phyloP scores from a whole-genome alignment of 1,140 invertebrate genomes.

The Anastrepha ludens region DNA sequence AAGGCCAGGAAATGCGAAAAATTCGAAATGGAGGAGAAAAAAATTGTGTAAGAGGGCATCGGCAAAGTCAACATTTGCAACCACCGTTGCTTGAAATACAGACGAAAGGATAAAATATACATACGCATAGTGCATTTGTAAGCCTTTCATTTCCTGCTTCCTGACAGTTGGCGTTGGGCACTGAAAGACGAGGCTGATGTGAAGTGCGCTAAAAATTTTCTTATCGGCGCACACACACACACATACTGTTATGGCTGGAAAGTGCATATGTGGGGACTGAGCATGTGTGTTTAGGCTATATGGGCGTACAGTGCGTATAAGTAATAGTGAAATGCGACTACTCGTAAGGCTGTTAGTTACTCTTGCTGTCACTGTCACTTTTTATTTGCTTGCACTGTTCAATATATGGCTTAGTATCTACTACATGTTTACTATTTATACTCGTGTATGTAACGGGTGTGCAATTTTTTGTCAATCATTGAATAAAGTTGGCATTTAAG shows the following conservation, averaged over 20 bases:
- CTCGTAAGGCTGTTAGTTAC: too few species aligned
- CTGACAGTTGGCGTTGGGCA: background rate
- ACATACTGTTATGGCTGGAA: background rate
- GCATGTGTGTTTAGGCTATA: background rate
- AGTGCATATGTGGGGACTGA: too few species aligned
- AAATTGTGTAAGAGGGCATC: background rate
- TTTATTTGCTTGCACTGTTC: too few species aligned
- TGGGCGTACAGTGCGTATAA: background rate
- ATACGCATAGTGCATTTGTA: background rate
- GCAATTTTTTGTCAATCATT: too few species aligned
- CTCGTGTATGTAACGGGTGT: background rate
- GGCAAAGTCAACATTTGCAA: background rate
- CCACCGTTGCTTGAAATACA: background rate
- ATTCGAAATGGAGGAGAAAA: background rate
- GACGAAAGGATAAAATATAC: background rate
- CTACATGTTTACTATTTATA: background rate
- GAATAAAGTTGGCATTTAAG: too few species aligned
- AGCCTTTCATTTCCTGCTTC: background rate
- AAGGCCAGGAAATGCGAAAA: background rate
- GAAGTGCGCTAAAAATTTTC: conserved; percentile 2
- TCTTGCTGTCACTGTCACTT: too few species aligned
- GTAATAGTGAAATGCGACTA: background rate
- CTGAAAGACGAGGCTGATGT: background rate
- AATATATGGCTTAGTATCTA: too few species aligned
- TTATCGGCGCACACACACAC: background rate